A percentile compares a stretch with the other conserved stretches of the same genome.
Evolutionary conservation across 1,140 invertebrate genomes (phyloP).

Genomic region (Varroa destructor): DNA sequence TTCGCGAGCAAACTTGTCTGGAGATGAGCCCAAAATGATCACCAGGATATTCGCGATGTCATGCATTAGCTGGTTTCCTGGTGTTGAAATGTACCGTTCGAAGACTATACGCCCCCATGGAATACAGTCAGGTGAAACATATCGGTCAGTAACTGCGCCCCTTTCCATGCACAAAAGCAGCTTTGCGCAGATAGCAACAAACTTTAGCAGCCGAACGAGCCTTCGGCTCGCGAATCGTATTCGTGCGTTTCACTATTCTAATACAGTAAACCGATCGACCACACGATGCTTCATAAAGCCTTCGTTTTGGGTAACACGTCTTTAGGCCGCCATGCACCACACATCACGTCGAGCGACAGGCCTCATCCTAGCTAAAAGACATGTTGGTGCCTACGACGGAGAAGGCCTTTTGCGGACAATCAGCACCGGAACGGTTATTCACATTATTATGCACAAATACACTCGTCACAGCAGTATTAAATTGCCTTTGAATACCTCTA

Average conservation of each 20-base stretch:
- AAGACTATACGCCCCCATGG: constrained; percentile 33
- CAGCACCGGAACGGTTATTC: constrained; percentile 39
- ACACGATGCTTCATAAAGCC: no score
- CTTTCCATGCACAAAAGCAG: no score
- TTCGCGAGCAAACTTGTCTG: constrained; percentile 55
- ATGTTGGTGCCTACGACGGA: constrained; percentile 44
- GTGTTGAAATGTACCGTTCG: constrained; percentile 44
- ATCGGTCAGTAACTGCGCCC: not conserved
- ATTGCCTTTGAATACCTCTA: no score
- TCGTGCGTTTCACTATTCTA: no score
- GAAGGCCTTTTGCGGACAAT: constrained; percentile 42
- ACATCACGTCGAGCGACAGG: not conserved
- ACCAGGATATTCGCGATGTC: constrained; percentile 56
- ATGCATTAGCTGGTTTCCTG: constrained; percentile 53
- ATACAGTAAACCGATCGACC: no score
- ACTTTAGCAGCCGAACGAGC: no score
- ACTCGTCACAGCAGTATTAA: no score
- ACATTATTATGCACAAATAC: not conserved
- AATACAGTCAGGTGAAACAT: constrained; percentile 34
- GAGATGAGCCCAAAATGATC: constrained; percentile 47
- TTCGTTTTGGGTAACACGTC: no score
- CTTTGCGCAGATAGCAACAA: no score
- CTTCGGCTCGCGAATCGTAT: no score
- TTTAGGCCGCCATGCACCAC: constrained; percentile 11
- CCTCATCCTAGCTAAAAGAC: constrained; percentile 35